A percentile compares a stretch with the other conserved stretches of the same genome.
phyloP scores from a whole-genome alignment of 2,797 vertebrate species.

The Anisognathus igniventris region DNA sequence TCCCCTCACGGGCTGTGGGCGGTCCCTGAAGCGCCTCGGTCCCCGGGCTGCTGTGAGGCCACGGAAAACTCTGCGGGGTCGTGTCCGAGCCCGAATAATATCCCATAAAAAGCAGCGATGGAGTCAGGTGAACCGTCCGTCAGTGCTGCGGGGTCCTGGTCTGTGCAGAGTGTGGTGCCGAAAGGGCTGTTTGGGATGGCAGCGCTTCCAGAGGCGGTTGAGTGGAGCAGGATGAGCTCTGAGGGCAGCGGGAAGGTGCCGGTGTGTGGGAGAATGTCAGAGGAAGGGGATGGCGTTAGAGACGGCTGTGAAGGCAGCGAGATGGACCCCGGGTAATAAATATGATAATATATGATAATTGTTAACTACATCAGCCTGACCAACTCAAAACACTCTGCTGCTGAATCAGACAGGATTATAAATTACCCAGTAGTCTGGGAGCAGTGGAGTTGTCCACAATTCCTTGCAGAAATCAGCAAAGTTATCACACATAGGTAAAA shows the following conservation, averaged over 20 bases:
- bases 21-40: no score
- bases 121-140: not conserved
- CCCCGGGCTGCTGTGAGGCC: not conserved
- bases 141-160: not conserved
- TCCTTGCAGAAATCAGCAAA: not conserved
- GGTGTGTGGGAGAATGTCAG: not conserved
- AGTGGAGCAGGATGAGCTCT: not conserved
- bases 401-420: not conserved
- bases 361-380: not conserved
- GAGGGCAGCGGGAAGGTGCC: not conserved
- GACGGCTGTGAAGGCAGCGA: not conserved
- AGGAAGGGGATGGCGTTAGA: not conserved
- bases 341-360: not conserved
- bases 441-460: not conserved
- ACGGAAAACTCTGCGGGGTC: not conserved
- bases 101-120: not conserved
- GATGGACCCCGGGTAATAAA: not conserved
- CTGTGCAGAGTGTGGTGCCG: not conserved
- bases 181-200: not conserved
- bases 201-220: not conserved
- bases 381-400: not conserved
- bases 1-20: not conserved
- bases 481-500: fast-evolving
- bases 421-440: not conserved
- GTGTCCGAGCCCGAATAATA: not conserved